A percentile compares a stretch with the other conserved stretches of the same genome.
phyloP scores from a whole-genome alignment of 2,113 vertebrate species.

The Erythrolamprus reginae region DNA sequence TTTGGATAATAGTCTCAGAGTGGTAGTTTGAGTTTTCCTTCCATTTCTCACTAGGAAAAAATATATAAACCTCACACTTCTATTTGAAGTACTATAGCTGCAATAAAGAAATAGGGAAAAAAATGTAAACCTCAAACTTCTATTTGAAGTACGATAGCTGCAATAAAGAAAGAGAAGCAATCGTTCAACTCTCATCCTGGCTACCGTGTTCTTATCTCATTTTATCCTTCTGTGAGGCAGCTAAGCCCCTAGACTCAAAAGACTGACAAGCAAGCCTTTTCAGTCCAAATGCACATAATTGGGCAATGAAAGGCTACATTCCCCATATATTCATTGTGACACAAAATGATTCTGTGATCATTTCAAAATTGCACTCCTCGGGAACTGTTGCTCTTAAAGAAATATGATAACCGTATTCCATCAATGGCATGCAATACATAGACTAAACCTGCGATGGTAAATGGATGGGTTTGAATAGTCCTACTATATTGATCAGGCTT shows the following conservation, averaged over 20 bases:
- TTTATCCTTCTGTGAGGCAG: background rate
- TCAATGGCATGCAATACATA: background rate
- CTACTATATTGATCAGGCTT: background rate
- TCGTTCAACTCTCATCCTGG: background rate
- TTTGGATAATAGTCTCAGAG: background rate
- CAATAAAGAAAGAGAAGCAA: background rate
- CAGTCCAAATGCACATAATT: background rate
- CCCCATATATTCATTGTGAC: background rate
- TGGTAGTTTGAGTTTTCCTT: background rate
- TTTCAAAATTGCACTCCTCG: background rate
- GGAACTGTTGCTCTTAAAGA: background rate
- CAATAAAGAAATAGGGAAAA: background rate
- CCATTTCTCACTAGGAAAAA: background rate
- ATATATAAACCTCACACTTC: background rate
- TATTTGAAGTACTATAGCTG: background rate
- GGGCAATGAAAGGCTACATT: no score
- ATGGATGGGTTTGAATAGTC: background rate
- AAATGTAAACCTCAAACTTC: background rate
- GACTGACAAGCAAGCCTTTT: background rate
- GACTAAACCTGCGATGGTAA: background rate
- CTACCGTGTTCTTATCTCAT: background rate
- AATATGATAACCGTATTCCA: background rate
- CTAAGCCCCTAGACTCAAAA: background rate
- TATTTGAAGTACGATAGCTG: background rate
- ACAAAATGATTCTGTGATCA: background rate